Evolutionary conservation across 2,113 vertebrate species (phyloP).

Genomic region (Arvicanthis niloticus): DNA sequence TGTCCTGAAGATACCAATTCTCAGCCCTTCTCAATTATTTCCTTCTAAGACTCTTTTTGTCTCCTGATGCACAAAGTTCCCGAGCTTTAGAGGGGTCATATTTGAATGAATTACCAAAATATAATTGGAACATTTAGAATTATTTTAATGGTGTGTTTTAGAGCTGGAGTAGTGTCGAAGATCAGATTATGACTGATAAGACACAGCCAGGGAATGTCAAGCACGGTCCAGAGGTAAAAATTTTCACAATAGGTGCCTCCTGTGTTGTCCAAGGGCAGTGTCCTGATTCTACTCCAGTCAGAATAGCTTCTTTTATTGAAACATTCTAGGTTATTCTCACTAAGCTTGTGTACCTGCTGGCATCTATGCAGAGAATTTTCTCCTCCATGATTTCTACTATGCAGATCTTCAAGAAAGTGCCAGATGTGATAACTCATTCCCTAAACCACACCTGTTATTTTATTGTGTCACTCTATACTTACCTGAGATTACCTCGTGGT

Average conservation of each 20-base stretch:
- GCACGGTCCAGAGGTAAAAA: not conserved
- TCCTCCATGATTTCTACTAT: not conserved
- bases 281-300: not conserved
- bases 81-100: not conserved
- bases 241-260: not conserved
- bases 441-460: not conserved
- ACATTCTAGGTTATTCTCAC: not conserved
- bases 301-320: not conserved
- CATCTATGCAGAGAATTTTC: not conserved
- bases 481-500: not conserved
- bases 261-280: not conserved
- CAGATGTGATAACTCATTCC: not conserved
- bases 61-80: not conserved
- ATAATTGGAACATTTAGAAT: not conserved
- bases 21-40: not conserved
- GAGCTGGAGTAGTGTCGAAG: not conserved
- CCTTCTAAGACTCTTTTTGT: not conserved
- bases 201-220: not conserved
- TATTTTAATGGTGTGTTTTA: not conserved
- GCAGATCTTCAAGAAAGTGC: not conserved
- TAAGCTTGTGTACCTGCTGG: not conserved
- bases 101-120: conserved; percentile 5
- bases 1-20: not conserved
- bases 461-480: not conserved
- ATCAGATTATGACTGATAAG: not conserved